Conservation (phyloP, 2,797 vertebrate genomes). For the Apogon talboti region DNA sequence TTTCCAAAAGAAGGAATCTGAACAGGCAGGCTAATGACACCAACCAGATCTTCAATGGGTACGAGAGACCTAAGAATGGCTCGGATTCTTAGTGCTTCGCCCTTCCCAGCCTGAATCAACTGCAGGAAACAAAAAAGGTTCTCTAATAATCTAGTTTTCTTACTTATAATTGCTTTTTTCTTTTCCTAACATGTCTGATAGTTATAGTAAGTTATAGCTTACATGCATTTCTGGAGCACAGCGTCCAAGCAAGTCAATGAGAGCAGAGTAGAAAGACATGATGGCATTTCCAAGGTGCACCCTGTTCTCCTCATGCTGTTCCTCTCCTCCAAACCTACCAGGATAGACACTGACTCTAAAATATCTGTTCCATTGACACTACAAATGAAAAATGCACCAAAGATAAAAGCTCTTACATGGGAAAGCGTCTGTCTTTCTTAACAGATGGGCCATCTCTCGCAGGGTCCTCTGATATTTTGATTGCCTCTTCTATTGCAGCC, state of each 20-base stretch:
- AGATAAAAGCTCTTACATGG: constrained; percentile 80
- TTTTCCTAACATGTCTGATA: neutral
- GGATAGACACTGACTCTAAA: neutral
- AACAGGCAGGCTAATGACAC: constrained; percentile 92
- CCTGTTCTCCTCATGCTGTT: constrained; percentile 91
- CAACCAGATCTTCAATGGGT: constrained; percentile 93
- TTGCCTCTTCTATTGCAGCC: constrained; percentile 94
- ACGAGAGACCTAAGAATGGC: constrained; percentile 96
- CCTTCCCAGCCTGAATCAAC: constrained; percentile 95
- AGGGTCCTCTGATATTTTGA: constrained; percentile 95
- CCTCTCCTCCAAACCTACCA: constrained; percentile 90
- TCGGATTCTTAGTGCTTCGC: constrained; percentile 93
- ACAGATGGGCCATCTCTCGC: constrained; percentile 92
- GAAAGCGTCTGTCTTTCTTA: constrained; percentile 92
- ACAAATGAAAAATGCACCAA: neutral
- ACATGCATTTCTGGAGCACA: constrained; percentile 97
- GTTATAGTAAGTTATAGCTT: constrained; percentile 55
- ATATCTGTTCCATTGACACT: constrained; percentile 8
- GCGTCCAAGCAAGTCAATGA: constrained; percentile 94
- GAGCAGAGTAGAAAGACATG: constrained; percentile 95
- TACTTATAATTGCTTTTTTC: neutral
- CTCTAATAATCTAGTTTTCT: neutral
- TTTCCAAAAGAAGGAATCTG: constrained; percentile 94
- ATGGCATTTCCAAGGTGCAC: constrained; percentile 94
- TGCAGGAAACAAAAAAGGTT: constrained; percentile 63